A percentile compares a stretch with the other conserved stretches of the same genome.
These are phyloP conservation scores for Hemicentrotus pulcherrimus DNA, from an alignment of 35 echinoderm and acorn worm species.

Conservation along the genomic window DNA sequence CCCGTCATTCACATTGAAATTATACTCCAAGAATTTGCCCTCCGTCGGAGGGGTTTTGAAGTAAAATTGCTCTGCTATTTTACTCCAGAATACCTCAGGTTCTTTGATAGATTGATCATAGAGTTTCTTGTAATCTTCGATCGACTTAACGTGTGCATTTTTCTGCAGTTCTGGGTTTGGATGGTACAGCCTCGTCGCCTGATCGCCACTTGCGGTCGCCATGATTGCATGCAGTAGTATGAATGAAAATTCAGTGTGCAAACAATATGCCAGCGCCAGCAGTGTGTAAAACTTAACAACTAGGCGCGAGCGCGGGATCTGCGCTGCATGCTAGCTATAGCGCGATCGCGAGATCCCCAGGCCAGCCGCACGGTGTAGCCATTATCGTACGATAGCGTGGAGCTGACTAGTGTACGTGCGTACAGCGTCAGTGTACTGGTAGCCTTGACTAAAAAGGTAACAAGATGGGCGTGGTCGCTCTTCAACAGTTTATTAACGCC, in stretches of 20 bases:
- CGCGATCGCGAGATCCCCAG: no score
- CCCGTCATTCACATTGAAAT: conserved; percentile 83
- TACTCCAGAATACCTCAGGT: conserved; percentile 81
- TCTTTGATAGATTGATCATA: conserved; percentile 85
- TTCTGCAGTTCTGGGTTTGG: conserved; percentile 81
- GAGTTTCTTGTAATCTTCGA: conserved; percentile 79
- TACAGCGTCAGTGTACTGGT: no score
- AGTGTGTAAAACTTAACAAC: no score
- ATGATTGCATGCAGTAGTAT: background rate
- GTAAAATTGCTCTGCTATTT: conserved; percentile 84
- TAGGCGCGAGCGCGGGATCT: no score
- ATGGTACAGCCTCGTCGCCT: conserved; percentile 59
- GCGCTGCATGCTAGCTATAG: no score
- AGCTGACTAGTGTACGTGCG: no score
- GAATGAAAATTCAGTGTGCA: no score
- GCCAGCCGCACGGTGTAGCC: no score
- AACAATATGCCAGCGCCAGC: background rate
- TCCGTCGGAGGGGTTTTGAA: conserved; percentile 69
- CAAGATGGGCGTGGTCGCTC: no score
- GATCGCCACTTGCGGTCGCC: conserved; percentile 22
- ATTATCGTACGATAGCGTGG: no score
- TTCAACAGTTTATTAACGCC: no score
- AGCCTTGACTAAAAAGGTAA: no score
- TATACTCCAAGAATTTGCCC: conserved; percentile 82
- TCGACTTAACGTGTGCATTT: conserved; percentile 76